phyloP scores from a whole-genome alignment of 2,797 vertebrate genomes.

The Neosalanx taihuensis region DNA sequence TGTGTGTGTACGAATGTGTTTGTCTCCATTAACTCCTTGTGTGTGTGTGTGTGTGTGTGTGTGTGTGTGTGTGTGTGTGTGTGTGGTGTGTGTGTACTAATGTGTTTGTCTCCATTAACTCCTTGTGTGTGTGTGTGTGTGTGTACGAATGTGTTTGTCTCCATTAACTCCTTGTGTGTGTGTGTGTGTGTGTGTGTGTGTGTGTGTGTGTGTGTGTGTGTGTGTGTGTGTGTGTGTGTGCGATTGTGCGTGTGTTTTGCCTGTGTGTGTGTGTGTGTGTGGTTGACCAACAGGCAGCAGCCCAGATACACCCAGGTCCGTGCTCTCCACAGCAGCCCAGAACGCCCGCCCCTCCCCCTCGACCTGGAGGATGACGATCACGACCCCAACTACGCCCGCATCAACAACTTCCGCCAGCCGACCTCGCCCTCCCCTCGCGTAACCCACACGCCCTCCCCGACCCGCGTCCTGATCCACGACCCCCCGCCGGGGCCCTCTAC shows the following conservation, averaged over 20 bases:
- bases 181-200: slow-evolving; percentile 1
- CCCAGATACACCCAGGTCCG: slow-evolving; percentile 76
- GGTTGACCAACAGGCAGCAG: slow-evolving; percentile 68
- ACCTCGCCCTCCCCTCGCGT: slow-evolving; percentile 51
- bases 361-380: slow-evolving; percentile 87
- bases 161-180: too few relatives aligned
- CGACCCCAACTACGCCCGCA: slow-evolving; percentile 92
- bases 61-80: background rate
- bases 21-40: too few relatives aligned
- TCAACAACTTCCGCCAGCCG: slow-evolving; percentile 85
- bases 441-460: slow-evolving; percentile 68
- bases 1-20: too few relatives aligned
- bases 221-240: too few relatives aligned
- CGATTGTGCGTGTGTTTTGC: too few relatives aligned
- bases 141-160: too few relatives aligned
- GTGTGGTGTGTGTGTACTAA: too few relatives aligned
- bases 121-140: too few relatives aligned
- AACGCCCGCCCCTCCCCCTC: slow-evolving; percentile 60
- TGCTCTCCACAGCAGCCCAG: slow-evolving; percentile 68
- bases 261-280: background rate
- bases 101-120: too few relatives aligned
- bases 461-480: background rate
- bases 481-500: slow-evolving; percentile 40
- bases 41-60: slow-evolving; percentile 1
- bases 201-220: background rate